A percentile compares a stretch with the other conserved stretches of the same genome.
phyloP scores from a whole-genome alignment of 2,113 vertebrate genomes.

The Chauna torquata region DNA sequence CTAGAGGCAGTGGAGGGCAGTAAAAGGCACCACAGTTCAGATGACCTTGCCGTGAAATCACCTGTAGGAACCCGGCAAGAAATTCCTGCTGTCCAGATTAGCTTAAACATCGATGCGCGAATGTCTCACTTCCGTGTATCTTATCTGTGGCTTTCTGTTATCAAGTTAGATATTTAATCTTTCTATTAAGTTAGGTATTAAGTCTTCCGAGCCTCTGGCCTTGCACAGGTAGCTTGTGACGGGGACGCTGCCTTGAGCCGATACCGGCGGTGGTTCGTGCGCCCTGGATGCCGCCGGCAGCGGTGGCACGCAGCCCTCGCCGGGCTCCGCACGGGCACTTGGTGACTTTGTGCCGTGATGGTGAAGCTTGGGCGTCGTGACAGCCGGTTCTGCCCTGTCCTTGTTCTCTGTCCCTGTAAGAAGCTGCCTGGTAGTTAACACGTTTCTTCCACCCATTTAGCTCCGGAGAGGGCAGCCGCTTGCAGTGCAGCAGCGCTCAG shows the following conservation, averaged over 20 bases:
- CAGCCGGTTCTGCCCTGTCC: not conserved
- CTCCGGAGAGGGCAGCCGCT: not conserved
- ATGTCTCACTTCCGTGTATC: not conserved
- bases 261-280: not conserved
- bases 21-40: accelerated
- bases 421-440: no score
- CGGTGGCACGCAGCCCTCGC: accelerated
- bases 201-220: not conserved
- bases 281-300: not conserved
- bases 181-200: not conserved
- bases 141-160: not conserved
- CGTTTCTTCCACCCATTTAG: accelerated
- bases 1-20: not conserved
- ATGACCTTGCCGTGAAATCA: not conserved
- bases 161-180: not conserved
- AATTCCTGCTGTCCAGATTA: not conserved
- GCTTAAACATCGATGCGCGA: not conserved
- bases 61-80: not conserved
- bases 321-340: accelerated
- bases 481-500: accelerated
- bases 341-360: not conserved
- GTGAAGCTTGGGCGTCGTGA: not conserved
- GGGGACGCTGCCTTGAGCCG: accelerated
- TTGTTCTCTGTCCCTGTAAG: no score
- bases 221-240: not conserved